phyloP scores from a whole-genome alignment of 2,113 vertebrate species.

The Lepus europaeus region DNA sequence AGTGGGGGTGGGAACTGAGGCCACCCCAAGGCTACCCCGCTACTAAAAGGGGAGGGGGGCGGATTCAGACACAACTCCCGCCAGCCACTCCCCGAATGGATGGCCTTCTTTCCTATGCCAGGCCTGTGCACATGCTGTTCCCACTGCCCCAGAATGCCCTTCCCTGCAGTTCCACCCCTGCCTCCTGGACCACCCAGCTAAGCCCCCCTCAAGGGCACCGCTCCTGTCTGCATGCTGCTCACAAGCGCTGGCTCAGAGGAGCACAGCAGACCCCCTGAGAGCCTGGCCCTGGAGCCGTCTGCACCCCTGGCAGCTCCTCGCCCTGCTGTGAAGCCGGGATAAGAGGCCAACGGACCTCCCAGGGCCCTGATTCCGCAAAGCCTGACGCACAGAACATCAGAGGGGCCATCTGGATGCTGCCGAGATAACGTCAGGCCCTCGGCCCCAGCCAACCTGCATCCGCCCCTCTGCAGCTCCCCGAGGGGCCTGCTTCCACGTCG shows the following conservation, averaged over 20 bases:
- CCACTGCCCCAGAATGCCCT: background rate
- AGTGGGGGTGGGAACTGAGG: background rate
- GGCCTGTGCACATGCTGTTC: background rate
- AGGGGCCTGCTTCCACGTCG: background rate
- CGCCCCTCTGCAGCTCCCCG: background rate
- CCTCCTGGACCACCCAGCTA: too few relatives aligned
- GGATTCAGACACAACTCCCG: background rate
- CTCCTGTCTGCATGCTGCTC: background rate
- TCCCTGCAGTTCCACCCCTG: too few relatives aligned
- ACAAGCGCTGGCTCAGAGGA: background rate
- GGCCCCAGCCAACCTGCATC: background rate
- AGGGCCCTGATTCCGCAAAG: background rate
- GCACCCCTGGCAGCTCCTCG: background rate
- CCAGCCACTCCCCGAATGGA: background rate
- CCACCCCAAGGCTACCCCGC: too few relatives aligned
- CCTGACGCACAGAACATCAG: background rate
- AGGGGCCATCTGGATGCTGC: background rate
- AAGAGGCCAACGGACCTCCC: background rate
- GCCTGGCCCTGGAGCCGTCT: background rate
- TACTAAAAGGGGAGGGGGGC: too few relatives aligned
- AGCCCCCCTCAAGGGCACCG: background rate
- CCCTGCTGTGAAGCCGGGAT: background rate
- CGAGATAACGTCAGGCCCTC: background rate
- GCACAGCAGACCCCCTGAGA: background rate
- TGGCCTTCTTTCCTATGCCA: background rate